Conservation (phyloP, 2,888 invertebrate species). For the Sesamia inferens region DNA sequence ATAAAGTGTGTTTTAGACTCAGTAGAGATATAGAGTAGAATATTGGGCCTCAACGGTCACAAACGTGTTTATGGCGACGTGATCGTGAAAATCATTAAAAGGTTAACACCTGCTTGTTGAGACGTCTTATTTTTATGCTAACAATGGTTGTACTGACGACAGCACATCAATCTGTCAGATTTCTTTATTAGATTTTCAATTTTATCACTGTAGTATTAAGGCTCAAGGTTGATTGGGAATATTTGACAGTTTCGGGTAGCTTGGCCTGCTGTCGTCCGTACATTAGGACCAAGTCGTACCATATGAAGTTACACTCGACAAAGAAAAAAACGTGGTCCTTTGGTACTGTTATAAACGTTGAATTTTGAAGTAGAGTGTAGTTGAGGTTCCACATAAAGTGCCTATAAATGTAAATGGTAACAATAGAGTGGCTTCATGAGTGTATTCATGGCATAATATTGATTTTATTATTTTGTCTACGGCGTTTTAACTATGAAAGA, state of each 20-base stretch:
- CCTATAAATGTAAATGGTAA: background rate
- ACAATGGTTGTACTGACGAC: background rate
- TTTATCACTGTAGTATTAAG: too few relatives aligned
- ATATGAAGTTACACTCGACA: background rate
- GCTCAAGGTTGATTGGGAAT: too few relatives aligned
- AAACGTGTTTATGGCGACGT: slow-evolving; percentile 67
- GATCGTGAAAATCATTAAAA: slow-evolving; percentile 78
- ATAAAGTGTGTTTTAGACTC: background rate
- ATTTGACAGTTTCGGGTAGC: too few relatives aligned
- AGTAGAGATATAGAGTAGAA: background rate
- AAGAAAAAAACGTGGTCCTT: background rate
- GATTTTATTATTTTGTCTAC: too few relatives aligned
- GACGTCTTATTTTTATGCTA: slow-evolving; percentile 7
- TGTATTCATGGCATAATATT: background rate
- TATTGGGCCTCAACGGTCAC: slow-evolving; percentile 12
- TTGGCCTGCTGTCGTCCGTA: too few relatives aligned
- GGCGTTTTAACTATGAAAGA: slow-evolving; percentile 1
- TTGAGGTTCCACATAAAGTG: background rate
- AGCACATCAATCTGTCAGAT: too few relatives aligned
- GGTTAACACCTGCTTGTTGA: slow-evolving; percentile 82
- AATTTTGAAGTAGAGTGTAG: background rate
- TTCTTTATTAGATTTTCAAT: too few relatives aligned
- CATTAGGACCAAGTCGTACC: background rate
- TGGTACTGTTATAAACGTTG: background rate
- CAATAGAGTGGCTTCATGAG: background rate